A percentile compares a stretch with the other conserved stretches of the same genome.
These are phyloP conservation scores for Salarias fasciatus DNA, from an alignment of 2,797 vertebrate genomes.

Conservation along the genomic window DNA sequence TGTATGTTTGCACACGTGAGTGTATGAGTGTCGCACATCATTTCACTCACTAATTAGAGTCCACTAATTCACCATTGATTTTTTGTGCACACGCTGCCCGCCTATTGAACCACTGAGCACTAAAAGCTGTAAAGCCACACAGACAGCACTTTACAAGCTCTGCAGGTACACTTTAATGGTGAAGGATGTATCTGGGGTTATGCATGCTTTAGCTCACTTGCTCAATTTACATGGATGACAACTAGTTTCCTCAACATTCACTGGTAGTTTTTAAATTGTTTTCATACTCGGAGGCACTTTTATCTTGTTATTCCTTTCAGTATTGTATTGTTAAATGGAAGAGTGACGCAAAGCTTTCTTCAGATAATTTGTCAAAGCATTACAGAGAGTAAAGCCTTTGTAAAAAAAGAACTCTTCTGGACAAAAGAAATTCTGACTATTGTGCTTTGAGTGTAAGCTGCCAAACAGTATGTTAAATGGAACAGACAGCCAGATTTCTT, in stretches of 20 bases:
- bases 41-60: constrained; percentile 45
- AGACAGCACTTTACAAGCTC: constrained; percentile 35
- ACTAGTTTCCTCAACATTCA: constrained; percentile 20
- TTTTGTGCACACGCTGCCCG: constrained; percentile 51
- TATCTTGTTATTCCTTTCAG: too few relatives aligned
- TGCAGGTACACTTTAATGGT: constrained; percentile 33
- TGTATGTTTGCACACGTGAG: constrained; percentile 37
- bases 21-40: constrained; percentile 38
- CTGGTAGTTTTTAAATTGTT: constrained; percentile 8
- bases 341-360: too few relatives aligned
- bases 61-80: constrained; percentile 61
- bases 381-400: too few relatives aligned
- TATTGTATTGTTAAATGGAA: too few relatives aligned
- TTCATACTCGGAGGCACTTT: not conserved
- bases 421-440: too few relatives aligned
- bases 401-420: too few relatives aligned
- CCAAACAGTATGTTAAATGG: too few relatives aligned
- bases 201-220: too few relatives aligned
- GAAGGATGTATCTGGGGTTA: not conserved
- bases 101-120: constrained; percentile 64
- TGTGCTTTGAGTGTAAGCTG: too few relatives aligned
- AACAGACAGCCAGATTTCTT: too few relatives aligned
- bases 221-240: not conserved
- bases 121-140: constrained; percentile 43
- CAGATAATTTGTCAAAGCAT: too few relatives aligned